Base-by-base conservation (phyloP, 2,888 invertebrate species). In the Cecidostiba fungosa region DNA sequence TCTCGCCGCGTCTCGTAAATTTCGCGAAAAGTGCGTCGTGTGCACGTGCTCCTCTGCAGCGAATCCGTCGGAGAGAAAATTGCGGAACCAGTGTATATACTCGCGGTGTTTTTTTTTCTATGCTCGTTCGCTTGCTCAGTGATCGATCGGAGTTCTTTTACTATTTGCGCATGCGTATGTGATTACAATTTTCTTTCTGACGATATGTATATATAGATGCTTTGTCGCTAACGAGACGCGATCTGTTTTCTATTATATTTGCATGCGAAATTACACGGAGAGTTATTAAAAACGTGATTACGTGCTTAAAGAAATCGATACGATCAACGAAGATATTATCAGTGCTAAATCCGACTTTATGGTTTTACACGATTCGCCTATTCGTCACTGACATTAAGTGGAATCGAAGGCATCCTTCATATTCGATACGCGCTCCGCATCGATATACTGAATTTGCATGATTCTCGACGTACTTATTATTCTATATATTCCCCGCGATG, bases 1-100 rank as follows among this genome's bases (percentile, higher is more conserved):
- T 74, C 82, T 66, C 54, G 80, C 39, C 14, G 12, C 72, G 72
- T 72, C 82, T 82, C 82, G 82, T 82, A 82, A 82, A 82, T 82
- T 74, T 74, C 23, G 19, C 78, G 26, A 59, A 62, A 62, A 81
- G 43, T 16, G n/a, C 62, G 26, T 62, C 23, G 62, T 26, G 12
- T 10, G 19, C 62, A 62, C 62, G 62, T 62, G 26, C 62, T 12
- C 23, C n/a, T n/a, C 62, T 23, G 3, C 4, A 62, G 62, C 50
- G 50, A 50, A 19, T 50, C 19, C 50, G 4, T 4, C 50, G 47
- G 16, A 8, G 26, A 73, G 80, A 73, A 80, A 80, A 80, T 80
- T 72, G 66, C 82, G 76, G 23, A 82, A 76, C 82, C 82, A 66
- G 50, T 76, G 66, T 47, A 19, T 69, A 59, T 59, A 59, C 10